Evolutionary conservation across 2,113 vertebrate species (phyloP), one percentile per base, ranked within the genome.

Genomic region (Ceyx melanurus): DNA sequence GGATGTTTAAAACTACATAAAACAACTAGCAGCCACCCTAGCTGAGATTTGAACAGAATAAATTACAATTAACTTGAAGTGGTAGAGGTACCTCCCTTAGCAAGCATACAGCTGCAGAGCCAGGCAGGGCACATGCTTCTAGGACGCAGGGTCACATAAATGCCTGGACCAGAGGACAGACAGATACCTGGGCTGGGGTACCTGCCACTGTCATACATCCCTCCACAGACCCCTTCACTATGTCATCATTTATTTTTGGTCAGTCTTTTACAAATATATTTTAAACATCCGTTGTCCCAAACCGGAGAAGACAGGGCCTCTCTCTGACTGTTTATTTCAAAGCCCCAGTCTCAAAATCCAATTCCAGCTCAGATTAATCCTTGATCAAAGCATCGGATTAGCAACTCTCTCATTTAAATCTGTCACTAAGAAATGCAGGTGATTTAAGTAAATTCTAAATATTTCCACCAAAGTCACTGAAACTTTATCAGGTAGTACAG

Each of bases 371-470:
- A 72, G 66, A 72, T 92, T 95, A 97, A 97, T 97, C 94, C 96
- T 91, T 93, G 96, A 97, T 96, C 96, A 97, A 97, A 97, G 96
- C 76, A 82, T 4, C 82, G 76, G 92, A 96, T 97, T 97, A 96
- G 87, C 9, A n/a, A 83, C 86, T 80, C 57, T 82, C 65, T 37
- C 71, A 89, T 92, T 95, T 96, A 92, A 95, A 91, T 82, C 51
- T 83, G 71, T 83, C 82, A 76, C 77, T 91, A 85, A 87, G 79
- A 95, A 92, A 95, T 40, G 37, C 33, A 91, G 80, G 80, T 94
- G 58, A 94, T 87, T 16, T 89, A 89, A 92, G 83, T 64, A 15
- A 89, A 65, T 58, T 82, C 64, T 76, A 92, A 90, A 53, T 79
- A 88, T 72, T 74, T 76, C 76, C 66, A 80, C 25, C 53, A 90